Evolutionary conservation across 2,797 vertebrate genomes (phyloP), one percentile per base, ranked within the genome.

Genomic region (Tokudaia tokunoshimensis): DNA sequence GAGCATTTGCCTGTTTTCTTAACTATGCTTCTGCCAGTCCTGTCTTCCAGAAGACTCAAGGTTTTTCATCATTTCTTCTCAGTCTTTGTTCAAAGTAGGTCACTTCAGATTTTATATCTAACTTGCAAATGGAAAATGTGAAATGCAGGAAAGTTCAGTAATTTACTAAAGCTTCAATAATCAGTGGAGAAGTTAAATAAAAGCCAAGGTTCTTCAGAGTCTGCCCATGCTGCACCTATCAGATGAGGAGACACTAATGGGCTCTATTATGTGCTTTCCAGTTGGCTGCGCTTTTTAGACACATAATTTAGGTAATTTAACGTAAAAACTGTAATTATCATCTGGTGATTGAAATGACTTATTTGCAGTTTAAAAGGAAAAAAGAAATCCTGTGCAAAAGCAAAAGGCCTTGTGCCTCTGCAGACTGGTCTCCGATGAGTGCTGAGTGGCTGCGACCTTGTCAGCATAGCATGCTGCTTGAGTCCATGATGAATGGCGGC

Each of bases 41-140:
- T 87, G 24, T 89, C 83, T 96, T 97, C 85, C 72, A 88, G 57
- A 81, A 94, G 96, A 93, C 24, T 88, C 57, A 47, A 34, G 91
- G 19, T 13, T 96, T 96, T 92, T 80, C 92, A 41, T 29, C 81
- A 76, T 92, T 89, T 96, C 89, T 97, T 96, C 74, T 94, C 74
- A 76, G 26, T 91, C 97, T 94, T 94, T 93, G 93, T 93, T 93
- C 61, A 97, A 95, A 98, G 44, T 97, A 96, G 95, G 84, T 96
- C 93, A 96, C 72, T 94, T 97, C 94, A 96, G 90, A 94, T 92
- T 96, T 96, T 96, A 87, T 97, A 96, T 94, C 96, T 97, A 22
- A 95, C 47, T 94, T 96, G 78, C 90, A 97, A 74, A 82, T 96
- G 97, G 97, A 97, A 97, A 97, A 93, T 96, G 50, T 97, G 90